phyloP scores from a whole-genome alignment of 2,797 vertebrate species.

The Pipistrellus pipistrellus region DNA sequence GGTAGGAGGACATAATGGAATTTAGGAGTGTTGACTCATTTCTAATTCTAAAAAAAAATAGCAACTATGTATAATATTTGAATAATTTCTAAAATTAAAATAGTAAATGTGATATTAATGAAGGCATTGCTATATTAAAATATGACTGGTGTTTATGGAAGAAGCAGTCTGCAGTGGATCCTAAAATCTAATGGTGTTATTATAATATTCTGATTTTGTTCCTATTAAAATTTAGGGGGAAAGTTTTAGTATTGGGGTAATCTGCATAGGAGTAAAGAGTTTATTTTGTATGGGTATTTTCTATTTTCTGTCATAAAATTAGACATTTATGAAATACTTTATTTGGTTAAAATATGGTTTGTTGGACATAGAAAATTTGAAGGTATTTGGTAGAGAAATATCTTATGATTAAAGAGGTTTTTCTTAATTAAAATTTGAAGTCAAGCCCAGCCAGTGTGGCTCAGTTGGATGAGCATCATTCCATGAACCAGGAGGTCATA shows the following conservation, averaged over 20 bases:
- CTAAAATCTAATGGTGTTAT: constrained; percentile 25
- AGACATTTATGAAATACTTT: constrained; percentile 47
- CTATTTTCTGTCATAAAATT: constrained; percentile 54
- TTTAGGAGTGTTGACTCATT: constrained; percentile 14
- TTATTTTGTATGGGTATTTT: constrained; percentile 5
- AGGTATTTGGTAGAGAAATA: constrained; percentile 54
- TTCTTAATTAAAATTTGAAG: constrained; percentile 23
- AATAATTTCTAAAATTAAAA: constrained; percentile 57
- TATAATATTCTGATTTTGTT: constrained; percentile 33
- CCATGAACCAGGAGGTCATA: not conserved
- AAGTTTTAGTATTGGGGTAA: constrained; percentile 32
- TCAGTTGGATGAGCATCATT: not conserved
- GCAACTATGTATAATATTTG: not conserved
- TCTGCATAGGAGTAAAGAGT: constrained; percentile 1
- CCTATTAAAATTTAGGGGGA: constrained; percentile 24
- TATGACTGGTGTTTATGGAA: not conserved
- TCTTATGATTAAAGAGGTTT: constrained; percentile 39
- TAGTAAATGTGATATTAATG: not conserved
- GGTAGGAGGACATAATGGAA: not conserved
- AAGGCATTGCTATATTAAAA: constrained; percentile 47
- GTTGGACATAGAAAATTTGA: not conserved
- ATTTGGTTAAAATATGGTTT: constrained; percentile 49
- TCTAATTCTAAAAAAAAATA: constrained; percentile 31
- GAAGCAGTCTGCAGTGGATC: not conserved
- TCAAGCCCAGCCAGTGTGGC: not conserved